phyloP scores from a whole-genome alignment of 2,113 vertebrate genomes.

The Crotophaga sulcirostris region DNA sequence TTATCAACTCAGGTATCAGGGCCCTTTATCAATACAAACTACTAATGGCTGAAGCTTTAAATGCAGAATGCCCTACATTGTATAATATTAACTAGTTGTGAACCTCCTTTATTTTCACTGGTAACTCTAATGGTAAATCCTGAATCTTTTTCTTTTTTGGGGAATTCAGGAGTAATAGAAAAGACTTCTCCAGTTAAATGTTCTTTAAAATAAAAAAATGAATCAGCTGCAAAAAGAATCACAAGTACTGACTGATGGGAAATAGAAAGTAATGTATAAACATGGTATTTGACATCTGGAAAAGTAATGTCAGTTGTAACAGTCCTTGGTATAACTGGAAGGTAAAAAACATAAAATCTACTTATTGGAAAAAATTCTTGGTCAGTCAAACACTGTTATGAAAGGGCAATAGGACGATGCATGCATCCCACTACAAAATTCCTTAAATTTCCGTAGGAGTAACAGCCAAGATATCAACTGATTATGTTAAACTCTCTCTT shows the following conservation, averaged over 20 bases:
- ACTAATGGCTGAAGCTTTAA: neutral
- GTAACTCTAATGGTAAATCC: neutral
- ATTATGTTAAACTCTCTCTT: constrained; percentile 1
- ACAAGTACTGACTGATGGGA: neutral
- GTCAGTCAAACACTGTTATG: neutral
- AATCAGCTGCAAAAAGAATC: neutral
- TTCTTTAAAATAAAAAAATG: neutral
- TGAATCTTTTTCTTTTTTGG: neutral
- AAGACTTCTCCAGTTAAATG: neutral
- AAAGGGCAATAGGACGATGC: neutral
- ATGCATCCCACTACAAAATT: constrained; percentile 44
- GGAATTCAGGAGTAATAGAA: neutral
- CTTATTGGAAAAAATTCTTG: neutral
- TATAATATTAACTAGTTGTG: neutral
- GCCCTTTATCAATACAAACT: neutral
- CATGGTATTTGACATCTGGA: neutral
- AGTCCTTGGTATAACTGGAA: neutral
- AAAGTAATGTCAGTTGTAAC: neutral
- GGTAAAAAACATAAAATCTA: neutral
- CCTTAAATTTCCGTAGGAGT: constrained; percentile 23
- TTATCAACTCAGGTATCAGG: neutral
- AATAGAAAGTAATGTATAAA: constrained; percentile 30
- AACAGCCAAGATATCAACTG: neutral
- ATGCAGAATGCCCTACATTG: neutral
- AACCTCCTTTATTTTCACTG: neutral